A percentile compares a stretch with the other conserved stretches of the same genome.
These are phyloP conservation scores for Lagorchestes hirsutus DNA, from an alignment of 2,797 vertebrate species.

Conservation along the genomic window DNA sequence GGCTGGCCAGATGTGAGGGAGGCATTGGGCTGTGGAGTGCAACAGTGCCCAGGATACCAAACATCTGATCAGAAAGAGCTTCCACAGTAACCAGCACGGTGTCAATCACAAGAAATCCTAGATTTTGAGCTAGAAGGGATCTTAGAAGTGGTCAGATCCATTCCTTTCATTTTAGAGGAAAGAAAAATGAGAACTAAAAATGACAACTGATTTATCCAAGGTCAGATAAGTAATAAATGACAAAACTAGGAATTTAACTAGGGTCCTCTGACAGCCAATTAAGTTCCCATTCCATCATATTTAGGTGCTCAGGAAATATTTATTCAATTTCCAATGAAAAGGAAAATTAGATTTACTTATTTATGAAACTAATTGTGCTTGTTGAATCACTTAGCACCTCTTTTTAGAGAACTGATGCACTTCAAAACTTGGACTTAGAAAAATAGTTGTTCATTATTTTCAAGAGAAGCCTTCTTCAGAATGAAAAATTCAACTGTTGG, in stretches of 20 bases:
- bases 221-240: neutral
- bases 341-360: slow-evolving; percentile 39
- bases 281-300: no score
- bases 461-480: slow-evolving; percentile 69
- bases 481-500: slow-evolving; percentile 77
- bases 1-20: no score
- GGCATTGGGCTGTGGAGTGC: no score
- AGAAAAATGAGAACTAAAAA: neutral
- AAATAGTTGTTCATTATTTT: slow-evolving; percentile 73
- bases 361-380: slow-evolving; percentile 23
- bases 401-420: slow-evolving; percentile 25
- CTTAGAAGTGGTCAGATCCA: no score
- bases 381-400: neutral
- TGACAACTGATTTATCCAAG: neutral
- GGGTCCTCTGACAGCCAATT: neutral
- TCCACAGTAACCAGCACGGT: no score
- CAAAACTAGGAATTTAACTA: neutral
- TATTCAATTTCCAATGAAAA: neutral
- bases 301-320: no score
- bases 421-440: slow-evolving; percentile 74
- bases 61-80: no score
- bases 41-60: no score
- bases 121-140: no score
- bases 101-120: no score
- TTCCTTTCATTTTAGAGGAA: neutral